phyloP scores from a whole-genome alignment of 2,888 invertebrate species.

The Petrolisthes cinctipes region DNA sequence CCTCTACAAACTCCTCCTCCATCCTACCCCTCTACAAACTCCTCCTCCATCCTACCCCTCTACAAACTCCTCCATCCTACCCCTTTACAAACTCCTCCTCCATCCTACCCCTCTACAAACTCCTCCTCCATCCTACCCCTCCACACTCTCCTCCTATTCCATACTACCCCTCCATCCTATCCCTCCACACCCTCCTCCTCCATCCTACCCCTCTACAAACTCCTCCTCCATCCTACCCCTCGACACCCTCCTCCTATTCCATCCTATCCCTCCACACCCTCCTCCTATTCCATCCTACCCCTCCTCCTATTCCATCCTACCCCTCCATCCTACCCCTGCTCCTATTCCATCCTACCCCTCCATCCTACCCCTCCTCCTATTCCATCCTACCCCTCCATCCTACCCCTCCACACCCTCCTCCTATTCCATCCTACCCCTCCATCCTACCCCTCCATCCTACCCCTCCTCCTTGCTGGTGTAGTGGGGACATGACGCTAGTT shows the following conservation, averaged over 20 bases:
- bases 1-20: not conserved
- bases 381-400: not conserved
- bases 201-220: not conserved
- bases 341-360: too few relatives aligned
- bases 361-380: not conserved
- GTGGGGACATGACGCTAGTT: not conserved
- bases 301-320: not conserved
- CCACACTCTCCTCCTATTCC: too few relatives aligned
- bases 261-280: not conserved
- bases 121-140: not conserved
- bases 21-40: not conserved
- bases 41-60: not conserved
- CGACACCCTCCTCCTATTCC: not conserved
- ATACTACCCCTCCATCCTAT: not conserved
- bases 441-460: not conserved
- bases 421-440: not conserved
- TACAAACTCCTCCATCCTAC: too few relatives aligned
- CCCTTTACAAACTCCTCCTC: too few relatives aligned
- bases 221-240: too few relatives aligned
- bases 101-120: not conserved
- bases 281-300: not conserved
- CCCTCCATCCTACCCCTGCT: too few relatives aligned
- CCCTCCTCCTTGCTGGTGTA: not conserved
- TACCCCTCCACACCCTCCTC: not conserved
- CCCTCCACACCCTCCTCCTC: not conserved